These are phyloP conservation scores for Harpalus rufipes DNA, from an alignment of 2,888 invertebrate species.

Conservation along the genomic window DNA sequence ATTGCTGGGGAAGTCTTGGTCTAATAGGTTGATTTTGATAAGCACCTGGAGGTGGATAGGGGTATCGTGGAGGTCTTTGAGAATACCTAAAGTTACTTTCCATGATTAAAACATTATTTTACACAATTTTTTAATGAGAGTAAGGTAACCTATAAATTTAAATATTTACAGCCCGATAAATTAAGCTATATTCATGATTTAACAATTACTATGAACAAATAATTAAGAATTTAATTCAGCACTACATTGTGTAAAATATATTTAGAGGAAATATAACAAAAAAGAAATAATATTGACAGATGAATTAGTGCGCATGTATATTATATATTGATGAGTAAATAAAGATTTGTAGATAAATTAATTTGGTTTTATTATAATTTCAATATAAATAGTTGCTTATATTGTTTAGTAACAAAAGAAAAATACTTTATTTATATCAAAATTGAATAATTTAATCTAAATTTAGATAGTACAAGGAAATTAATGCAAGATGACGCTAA, in stretches of 20 bases:
- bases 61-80: constrained; percentile 35
- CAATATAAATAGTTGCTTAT: not conserved
- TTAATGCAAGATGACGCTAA: constrained; percentile 9
- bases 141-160: constrained; percentile 2
- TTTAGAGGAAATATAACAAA: not conserved
- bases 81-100: constrained; percentile 39
- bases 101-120: constrained; percentile 38
- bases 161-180: not conserved
- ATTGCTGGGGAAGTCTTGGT: constrained; percentile 38
- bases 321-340: not conserved
- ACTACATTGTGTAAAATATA: constrained; percentile 10
- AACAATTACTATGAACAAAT: not conserved
- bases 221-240: not conserved
- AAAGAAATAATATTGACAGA: constrained; percentile 27
- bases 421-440: not conserved
- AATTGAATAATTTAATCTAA: not conserved
- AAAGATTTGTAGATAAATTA: not conserved
- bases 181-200: not conserved
- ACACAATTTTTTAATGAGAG: not conserved
- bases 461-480: not conserved
- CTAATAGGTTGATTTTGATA: constrained; percentile 41
- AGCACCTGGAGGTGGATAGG: constrained; percentile 51
- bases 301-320: constrained; percentile 34
- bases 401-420: too few relatives aligned
- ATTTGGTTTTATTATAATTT: not conserved